Conservation (phyloP, 2,797 vertebrate species). For the Taeniopygia guttata region DNA sequence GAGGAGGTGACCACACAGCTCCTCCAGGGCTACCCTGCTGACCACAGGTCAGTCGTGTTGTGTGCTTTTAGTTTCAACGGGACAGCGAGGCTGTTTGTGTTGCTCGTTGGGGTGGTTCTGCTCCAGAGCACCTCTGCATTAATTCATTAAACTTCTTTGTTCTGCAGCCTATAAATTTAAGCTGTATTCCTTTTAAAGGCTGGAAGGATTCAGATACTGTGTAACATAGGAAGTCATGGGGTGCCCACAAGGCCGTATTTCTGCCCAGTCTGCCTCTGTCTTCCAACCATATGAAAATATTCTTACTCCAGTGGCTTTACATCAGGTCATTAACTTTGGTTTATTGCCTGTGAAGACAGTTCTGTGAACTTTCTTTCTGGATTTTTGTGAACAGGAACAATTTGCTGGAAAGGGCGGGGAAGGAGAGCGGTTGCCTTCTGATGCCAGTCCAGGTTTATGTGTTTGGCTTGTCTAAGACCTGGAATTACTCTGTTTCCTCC, state of each 20-base stretch:
- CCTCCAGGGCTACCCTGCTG: background rate
- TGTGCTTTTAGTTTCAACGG: conserved; percentile 6
- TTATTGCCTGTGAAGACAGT: conserved; percentile 27
- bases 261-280: background rate
- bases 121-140: conserved; percentile 6
- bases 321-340: conserved; percentile 40
- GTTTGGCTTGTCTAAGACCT: background rate
- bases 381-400: conserved; percentile 22
- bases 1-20: background rate
- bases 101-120: conserved; percentile 29
- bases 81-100: background rate
- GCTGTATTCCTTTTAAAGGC: background rate
- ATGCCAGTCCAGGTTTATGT: background rate
- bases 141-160: conserved; percentile 24
- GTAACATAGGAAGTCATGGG: background rate
- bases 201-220: background rate
- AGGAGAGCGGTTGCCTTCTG: background rate
- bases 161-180: background rate
- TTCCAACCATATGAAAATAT: conserved; percentile 29
- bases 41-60: background rate
- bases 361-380: conserved; percentile 13
- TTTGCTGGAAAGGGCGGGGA: background rate
- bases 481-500: background rate
- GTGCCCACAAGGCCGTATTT: background rate
- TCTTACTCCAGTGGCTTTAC: conserved; percentile 48